Base-by-base conservation (phyloP, 2,113 vertebrate genomes). In the Setophaga petechia region DNA sequence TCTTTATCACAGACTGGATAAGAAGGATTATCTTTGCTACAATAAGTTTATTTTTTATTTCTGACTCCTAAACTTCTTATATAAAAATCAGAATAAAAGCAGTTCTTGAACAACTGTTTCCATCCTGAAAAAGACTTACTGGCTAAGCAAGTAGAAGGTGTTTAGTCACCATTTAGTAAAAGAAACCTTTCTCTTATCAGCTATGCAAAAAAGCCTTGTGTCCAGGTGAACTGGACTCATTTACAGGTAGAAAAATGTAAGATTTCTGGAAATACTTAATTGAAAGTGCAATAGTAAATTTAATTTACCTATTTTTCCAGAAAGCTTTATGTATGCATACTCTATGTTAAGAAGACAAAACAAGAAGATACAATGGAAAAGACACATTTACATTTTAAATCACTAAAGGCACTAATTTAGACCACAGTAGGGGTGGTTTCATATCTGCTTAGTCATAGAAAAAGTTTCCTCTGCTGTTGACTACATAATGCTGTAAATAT, bases 1-100 rank as follows among this genome's bases (percentile, higher is more conserved):
- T 76, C 27, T 93, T 89, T 83, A 63, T 88, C 61, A 52, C 12
- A 69, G 30, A 39, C 37, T 55, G 20, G 43, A 76, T 68, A 80
- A 27, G 20, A 87, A 87, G 47, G 27, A 89, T 91, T 87, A 44
- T 47, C 46, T 85, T 84, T 75, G 31, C n/a, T 61, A 47, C 19
- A 89, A 4, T 46, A 88, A 82, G 3, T 77, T 35, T 87, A 71
- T 73, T 66, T 43, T 14, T 58, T 12, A 55, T 8, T 69, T 41
- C 47, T 58, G 15, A 59, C 10, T 55, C 15, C 21, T 76, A 39
- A 93, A 87, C 6, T 15, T 83, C 12, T 27, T 51, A 23, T 31
- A 24, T 31, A 16, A 46, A 84, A 90, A 79, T 49, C 23, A 76
- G 9, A 92, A 54, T 54, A 20, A 23, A 90, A 47, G 44, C 3